Base-by-base conservation (phyloP, 2,113 vertebrate genomes). In the Lagenorhynchus albirostris region DNA sequence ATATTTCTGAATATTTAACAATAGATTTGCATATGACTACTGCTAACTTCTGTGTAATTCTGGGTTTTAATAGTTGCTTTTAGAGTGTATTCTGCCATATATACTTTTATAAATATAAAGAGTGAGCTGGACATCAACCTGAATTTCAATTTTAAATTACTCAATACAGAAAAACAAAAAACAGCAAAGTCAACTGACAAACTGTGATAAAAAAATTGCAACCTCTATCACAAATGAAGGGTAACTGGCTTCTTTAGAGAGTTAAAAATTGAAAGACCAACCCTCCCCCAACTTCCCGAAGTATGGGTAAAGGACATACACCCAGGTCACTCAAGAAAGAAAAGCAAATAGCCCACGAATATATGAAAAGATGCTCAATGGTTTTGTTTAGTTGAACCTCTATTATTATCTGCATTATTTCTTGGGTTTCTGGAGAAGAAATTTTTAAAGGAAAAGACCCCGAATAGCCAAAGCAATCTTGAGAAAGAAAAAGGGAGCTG, bases 111-210 rank as follows among this genome's bases (percentile, higher is more conserved):
- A 93, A 65, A 25, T 8, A 70, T n/a, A 63, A 86, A 63, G n/a
- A 90, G 6, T 44, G 1, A 96, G 21, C 62, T 33, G 63, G 38
- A 68, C 1, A 87, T 55, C 47, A 47, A 38, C 21, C 31, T 71
- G 65, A 91, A 79, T 91, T 67, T 86, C n/a, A 85, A 26, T 67
- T 85, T 94, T 55, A 95, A 95, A 80, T 80, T 62, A 83, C 83
- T 20, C 53, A 92, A 85, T 5, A 58, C 1, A 55, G 33, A 4
- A 33, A 38, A 47, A 15, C 50, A 53, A 70, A 89, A 74, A 41
- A 83, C 1, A 92, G 10, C 18, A 47, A 96, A 90, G 47, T 53
- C 33, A 81, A 87, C 36, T 36, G 71, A 83, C 25, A 80, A 77
- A 71, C 9, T 17, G 15, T n/a, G 41, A 68, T 33, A 65, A 79